Evolutionary conservation across 2,113 vertebrate genomes (phyloP), one percentile per base, ranked within the genome.

Genomic region (Ranitomeya variabilis): DNA sequence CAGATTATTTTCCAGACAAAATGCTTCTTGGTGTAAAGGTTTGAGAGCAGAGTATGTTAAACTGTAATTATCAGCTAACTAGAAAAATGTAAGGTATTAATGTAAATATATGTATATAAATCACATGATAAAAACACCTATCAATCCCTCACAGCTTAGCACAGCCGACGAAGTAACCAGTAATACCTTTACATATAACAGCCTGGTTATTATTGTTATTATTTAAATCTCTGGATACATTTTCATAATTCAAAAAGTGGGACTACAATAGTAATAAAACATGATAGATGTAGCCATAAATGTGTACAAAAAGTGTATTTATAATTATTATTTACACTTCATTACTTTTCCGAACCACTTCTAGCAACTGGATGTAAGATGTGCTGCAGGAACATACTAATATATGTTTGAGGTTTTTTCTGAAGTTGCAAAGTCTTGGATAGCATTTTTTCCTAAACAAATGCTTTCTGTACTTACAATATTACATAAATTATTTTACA

Each of bases 51-150:
- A 92, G 95, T 94, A 94, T 94, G 93, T 94, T 95, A 95, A 94
- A 92, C 86, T 94, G 92, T 92, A 95, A 94, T 95, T 95, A 95
- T 95, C 93, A 92, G 92, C 90, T 92, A 93, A 94, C 92, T 94
- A 92, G 90, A 85, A 93, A 92, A 91, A 91, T 9, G 52, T 21
- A 0, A 77, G 18, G 74, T 11, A 52, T 52, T 77, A 77, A 19
- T 9, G 37, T 76, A 45, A 76, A 6, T 37, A 76, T 51, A 45
- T 19, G 16, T 31, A 31, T 31, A 31, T 18, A 12, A 5, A 21
- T 0, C 8, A 52, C 18, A 51, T 77, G 5, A 21, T 26, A 12
- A 69, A 2, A 26, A 69, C 13, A 31, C 26, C 26, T 31, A 31
- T 15, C 59, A 67, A 67, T n/a, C 5, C 7, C 69, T 73, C n/a